Evolutionary conservation across 1,140 invertebrate genomes (phyloP).

Genomic region (Euschistus heros): DNA sequence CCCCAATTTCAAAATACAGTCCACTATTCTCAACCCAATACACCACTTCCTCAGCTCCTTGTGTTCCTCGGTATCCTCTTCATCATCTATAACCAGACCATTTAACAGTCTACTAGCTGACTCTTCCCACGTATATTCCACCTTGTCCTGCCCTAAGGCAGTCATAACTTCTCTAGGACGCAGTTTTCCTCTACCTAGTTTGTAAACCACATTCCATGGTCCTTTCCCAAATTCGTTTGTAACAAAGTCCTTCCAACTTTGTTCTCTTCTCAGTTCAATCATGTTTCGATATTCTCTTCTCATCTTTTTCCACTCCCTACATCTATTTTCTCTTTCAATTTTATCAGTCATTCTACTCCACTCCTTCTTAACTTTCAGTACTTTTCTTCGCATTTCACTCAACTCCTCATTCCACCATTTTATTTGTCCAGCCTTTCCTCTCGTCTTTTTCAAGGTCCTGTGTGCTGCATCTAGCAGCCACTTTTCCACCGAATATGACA

Average conservation of each 20-base stretch:
- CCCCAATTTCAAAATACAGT: too few species aligned
- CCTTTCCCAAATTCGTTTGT: background rate
- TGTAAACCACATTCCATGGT: background rate
- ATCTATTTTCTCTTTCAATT: background rate
- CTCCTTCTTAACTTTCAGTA: background rate
- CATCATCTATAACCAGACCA: background rate
- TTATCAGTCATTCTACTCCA: background rate
- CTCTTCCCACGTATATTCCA: background rate
- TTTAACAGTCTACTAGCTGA: background rate
- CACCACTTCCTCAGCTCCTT: background rate
- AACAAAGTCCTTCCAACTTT: background rate
- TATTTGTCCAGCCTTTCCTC: background rate
- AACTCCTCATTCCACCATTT: background rate
- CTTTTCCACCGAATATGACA: background rate
- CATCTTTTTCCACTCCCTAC: background rate
- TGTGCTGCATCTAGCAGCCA: background rate
- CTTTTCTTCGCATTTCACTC: background rate
- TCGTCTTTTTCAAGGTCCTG: background rate
- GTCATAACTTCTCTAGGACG: background rate
- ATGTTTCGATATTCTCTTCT: background rate
- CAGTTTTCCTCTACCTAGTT: background rate
- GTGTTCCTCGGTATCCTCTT: background rate
- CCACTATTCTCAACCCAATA: too few species aligned
- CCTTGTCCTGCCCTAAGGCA: background rate
- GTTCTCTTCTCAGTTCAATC: background rate